A percentile compares a stretch with the other conserved stretches of the same genome.
Evolutionary conservation across 2,888 invertebrate genomes (phyloP).

Genomic region (Lycia hirtaria): DNA sequence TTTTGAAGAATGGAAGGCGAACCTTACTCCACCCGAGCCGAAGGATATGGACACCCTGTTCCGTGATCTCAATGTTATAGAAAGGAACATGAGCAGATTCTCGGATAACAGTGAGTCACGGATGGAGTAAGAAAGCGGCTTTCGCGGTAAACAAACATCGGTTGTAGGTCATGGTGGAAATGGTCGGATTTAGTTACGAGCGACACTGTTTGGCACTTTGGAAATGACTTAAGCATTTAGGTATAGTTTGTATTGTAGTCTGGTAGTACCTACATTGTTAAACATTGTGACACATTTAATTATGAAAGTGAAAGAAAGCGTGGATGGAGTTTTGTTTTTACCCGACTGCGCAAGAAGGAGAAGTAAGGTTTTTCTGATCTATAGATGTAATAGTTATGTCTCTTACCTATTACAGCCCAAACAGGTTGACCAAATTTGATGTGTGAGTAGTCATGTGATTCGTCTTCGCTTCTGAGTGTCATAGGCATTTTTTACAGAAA

Average conservation of each 20-base stretch:
- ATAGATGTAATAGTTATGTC: too few species aligned
- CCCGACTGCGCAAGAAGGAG: too few species aligned
- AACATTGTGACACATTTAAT: too few species aligned
- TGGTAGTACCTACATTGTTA: background rate
- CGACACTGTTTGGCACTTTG: background rate
- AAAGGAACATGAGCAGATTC: slow-evolving; percentile 31
- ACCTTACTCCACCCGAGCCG: slow-evolving; percentile 34
- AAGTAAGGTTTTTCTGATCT: too few species aligned
- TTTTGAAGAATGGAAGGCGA: slow-evolving; percentile 51
- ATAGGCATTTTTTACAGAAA: too few species aligned
- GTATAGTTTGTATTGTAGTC: background rate
- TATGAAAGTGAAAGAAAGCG: too few species aligned
- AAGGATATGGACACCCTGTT: slow-evolving; percentile 39
- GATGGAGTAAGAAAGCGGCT: slow-evolving; percentile 43
- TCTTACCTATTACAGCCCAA: too few species aligned
- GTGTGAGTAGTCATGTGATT: too few species aligned
- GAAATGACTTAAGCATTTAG: background rate
- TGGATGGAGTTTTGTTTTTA: too few species aligned
- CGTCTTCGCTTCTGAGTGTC: too few species aligned
- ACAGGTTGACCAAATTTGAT: too few species aligned
- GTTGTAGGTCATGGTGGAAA: slow-evolving; percentile 8
- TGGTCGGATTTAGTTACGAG: background rate
- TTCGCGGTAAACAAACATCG: slow-evolving; percentile 29
- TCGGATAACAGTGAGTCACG: slow-evolving; percentile 38
- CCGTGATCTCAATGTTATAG: slow-evolving; percentile 33